phyloP scores from a whole-genome alignment of 2,797 vertebrate species.

The Spinus pinus region DNA sequence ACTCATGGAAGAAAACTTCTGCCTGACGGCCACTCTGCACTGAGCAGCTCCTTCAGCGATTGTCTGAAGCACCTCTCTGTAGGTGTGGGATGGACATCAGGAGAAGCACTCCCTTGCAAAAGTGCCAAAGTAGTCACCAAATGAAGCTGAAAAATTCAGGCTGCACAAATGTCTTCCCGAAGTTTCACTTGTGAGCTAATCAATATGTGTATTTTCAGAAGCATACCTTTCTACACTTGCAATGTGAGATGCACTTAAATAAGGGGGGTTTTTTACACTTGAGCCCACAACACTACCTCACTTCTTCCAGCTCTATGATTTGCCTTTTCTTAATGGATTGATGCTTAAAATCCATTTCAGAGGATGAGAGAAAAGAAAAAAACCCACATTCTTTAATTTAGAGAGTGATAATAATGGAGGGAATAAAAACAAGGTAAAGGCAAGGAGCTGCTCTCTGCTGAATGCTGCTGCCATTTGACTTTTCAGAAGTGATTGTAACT shows the following conservation, averaged over 20 bases:
- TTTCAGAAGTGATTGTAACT: neutral
- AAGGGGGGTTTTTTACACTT: fast-evolving
- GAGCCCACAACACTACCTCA: constrained; percentile 32
- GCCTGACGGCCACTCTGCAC: fast-evolving
- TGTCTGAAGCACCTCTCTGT: neutral
- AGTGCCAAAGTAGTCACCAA: neutral
- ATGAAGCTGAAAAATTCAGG: neutral
- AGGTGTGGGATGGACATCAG: neutral
- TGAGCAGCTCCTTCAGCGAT: fast-evolving
- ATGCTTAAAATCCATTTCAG: neutral
- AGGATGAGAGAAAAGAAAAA: neutral
- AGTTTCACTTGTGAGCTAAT: neutral
- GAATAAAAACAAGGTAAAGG: neutral
- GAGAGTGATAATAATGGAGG: neutral
- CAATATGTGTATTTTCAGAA: neutral
- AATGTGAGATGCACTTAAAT: neutral
- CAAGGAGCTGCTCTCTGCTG: neutral
- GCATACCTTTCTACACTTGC: neutral
- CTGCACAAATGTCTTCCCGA: neutral
- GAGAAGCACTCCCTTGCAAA: neutral
- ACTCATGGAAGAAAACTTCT: neutral
- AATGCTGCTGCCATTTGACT: neutral
- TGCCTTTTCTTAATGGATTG: constrained; percentile 4
- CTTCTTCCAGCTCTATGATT: neutral
- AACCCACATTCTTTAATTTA: neutral